Evolutionary conservation across 2,888 invertebrate genomes (phyloP).

Genomic region (Pasiphila rectangulata): DNA sequence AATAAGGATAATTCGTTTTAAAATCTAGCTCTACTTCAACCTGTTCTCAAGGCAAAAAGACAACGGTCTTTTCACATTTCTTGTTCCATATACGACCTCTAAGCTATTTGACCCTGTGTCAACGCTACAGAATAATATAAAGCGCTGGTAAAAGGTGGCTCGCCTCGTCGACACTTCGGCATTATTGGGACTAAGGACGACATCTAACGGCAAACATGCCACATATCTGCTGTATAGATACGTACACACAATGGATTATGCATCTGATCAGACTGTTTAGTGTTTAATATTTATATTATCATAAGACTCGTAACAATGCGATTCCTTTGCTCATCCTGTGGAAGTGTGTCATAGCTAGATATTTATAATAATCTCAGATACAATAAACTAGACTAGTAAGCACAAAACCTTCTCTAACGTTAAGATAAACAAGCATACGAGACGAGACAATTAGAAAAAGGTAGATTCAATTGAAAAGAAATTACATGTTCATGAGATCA

Average conservation of each 20-base stretch:
- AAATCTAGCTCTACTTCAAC: background rate
- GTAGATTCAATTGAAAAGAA: no score
- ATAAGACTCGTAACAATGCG: slow-evolving; percentile 27
- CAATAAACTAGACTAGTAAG: no score
- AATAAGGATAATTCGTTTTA: no score
- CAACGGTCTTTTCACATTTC: background rate
- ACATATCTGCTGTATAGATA: slow-evolving; percentile 8
- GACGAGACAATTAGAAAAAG: no score
- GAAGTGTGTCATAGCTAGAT: slow-evolving; percentile 6
- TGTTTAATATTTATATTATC: slow-evolving; percentile 31
- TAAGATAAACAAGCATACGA: no score
- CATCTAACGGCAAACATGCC: slow-evolving; percentile 27
- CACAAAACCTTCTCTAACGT: no score
- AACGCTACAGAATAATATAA: slow-evolving; percentile 21
- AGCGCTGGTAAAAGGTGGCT: slow-evolving; percentile 61
- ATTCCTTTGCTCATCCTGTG: slow-evolving; percentile 13
- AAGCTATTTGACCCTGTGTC: slow-evolving; percentile 31
- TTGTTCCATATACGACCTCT: slow-evolving; percentile 23
- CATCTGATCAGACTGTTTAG: slow-evolving; percentile 21
- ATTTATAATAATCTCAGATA: no score
- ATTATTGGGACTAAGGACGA: slow-evolving; percentile 63
- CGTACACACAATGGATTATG: slow-evolving; percentile 6
- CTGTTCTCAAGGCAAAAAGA: background rate
- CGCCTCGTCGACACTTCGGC: slow-evolving; percentile 45
- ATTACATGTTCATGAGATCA: no score